Conservation (phyloP, 2,888 invertebrate species). For the Drosophila ezoana region DNA sequence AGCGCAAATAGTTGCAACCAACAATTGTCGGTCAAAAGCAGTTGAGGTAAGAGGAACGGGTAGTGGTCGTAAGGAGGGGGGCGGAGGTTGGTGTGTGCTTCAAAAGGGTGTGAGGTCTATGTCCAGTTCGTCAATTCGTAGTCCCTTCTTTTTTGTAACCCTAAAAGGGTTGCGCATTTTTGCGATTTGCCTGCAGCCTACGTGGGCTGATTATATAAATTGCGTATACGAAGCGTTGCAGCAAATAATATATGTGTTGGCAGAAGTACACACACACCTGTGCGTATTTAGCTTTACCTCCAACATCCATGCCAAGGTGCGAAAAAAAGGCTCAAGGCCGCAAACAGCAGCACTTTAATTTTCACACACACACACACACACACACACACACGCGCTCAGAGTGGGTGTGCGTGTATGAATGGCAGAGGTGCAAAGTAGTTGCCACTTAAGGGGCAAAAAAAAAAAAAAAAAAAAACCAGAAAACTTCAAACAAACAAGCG, state of each 20-base stretch:
- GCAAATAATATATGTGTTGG: constrained; percentile 34
- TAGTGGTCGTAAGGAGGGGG: neutral
- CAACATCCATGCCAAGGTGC: constrained; percentile 71
- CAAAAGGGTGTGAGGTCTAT: no score
- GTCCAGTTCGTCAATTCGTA: constrained; percentile 2
- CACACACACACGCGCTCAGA: constrained; percentile 5
- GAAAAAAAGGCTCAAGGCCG: constrained; percentile 70
- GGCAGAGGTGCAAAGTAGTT: constrained; percentile 77
- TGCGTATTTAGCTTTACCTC: constrained; percentile 34
- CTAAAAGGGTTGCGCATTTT: neutral
- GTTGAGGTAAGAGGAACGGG: no score
- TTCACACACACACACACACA: constrained; percentile 25
- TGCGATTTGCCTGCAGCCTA: constrained; percentile 1
- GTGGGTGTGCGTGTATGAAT: constrained; percentile 51
- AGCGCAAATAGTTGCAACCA: constrained; percentile 37
- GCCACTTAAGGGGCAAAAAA: constrained; percentile 66
- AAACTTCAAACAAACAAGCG: constrained; percentile 68
- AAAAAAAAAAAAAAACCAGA: constrained; percentile 36
- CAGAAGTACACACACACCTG: constrained; percentile 16
- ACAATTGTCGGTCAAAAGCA: constrained; percentile 25
- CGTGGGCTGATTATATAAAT: constrained; percentile 39
- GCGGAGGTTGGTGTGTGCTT: no score
- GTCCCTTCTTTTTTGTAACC: neutral
- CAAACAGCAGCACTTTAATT: constrained; percentile 52
- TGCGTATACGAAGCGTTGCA: constrained; percentile 36